Conservation (phyloP, 2,113 vertebrate genomes). For the Spea bombifrons region DNA sequence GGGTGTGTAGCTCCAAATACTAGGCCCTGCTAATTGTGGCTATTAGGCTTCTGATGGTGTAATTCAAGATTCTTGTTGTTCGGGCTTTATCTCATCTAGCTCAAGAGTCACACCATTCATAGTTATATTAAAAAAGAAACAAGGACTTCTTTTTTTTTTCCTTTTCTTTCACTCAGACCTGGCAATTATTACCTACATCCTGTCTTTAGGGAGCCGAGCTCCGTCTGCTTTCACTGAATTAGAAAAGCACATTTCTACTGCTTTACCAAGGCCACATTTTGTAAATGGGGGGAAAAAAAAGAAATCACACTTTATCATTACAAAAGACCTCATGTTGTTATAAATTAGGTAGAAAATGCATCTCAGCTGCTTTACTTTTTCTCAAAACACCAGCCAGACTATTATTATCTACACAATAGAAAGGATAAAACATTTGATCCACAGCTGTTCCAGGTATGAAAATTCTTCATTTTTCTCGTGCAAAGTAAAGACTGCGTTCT, state of each 20-base stretch:
- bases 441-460: constrained; percentile 37
- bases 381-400: neutral
- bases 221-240: constrained; percentile 53
- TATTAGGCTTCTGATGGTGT: constrained; percentile 69
- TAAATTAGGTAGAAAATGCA: constrained; percentile 28
- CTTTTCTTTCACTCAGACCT: constrained; percentile 50
- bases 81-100: constrained; percentile 72
- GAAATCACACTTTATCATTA: constrained; percentile 17
- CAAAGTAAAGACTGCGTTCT: constrained; percentile 6
- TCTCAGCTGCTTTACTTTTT: neutral
- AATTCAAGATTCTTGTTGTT: constrained; percentile 73
- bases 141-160: constrained; percentile 54
- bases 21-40: constrained; percentile 68
- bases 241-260: constrained; percentile 47
- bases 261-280: constrained; percentile 52
- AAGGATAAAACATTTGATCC: constrained; percentile 25
- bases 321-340: constrained; percentile 38
- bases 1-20: constrained; percentile 68
- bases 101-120: constrained; percentile 73
- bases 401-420: constrained; percentile 15
- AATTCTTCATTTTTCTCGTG: constrained; percentile 15
- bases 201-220: constrained; percentile 59
- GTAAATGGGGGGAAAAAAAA: constrained; percentile 31
- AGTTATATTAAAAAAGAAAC: constrained; percentile 63
- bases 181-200: constrained; percentile 71